Conservation (phyloP, 2,113 vertebrate species). For the Haemorhous mexicanus region DNA sequence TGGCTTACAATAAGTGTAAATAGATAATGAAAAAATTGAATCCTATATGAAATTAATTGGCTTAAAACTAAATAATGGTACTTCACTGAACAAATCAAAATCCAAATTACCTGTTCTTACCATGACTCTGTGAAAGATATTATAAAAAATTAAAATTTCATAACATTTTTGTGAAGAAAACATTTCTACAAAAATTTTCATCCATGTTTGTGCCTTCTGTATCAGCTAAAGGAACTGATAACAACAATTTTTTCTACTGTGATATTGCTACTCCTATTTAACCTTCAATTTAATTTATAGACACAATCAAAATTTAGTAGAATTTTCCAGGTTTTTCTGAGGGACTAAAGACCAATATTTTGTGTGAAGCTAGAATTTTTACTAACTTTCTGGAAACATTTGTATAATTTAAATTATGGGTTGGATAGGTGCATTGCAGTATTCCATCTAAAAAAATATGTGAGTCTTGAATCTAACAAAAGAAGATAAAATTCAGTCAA, state of each 20-base stretch:
- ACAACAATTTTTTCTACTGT: not conserved
- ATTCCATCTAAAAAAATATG: not conserved
- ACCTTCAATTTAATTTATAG: not conserved
- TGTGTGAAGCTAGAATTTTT: not conserved
- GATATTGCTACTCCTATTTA: not conserved
- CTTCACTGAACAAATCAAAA: not conserved
- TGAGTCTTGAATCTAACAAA: not conserved
- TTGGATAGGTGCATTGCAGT: not conserved
- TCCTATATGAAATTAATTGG: not conserved
- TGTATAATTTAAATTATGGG: not conserved
- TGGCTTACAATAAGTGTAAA: not conserved
- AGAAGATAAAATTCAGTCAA: not conserved
- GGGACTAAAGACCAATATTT: not conserved
- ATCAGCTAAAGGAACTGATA: not conserved
- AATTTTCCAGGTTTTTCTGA: not conserved
- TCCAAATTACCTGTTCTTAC: not conserved
- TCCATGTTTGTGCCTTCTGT: not conserved
- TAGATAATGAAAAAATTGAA: not conserved
- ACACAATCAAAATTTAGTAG: not conserved
- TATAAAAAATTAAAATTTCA: not conserved
- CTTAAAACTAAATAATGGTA: not conserved
- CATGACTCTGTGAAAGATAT: not conserved
- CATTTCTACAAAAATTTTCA: not conserved
- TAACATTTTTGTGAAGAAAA: not conserved
- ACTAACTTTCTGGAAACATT: not conserved